Percentiles rank a stretch among this genome's conserved stretches.
These are phyloP conservation scores for Dendrocopos noguchii DNA, from an alignment of 2,113 vertebrate genomes.

Conservation along the genomic window DNA sequence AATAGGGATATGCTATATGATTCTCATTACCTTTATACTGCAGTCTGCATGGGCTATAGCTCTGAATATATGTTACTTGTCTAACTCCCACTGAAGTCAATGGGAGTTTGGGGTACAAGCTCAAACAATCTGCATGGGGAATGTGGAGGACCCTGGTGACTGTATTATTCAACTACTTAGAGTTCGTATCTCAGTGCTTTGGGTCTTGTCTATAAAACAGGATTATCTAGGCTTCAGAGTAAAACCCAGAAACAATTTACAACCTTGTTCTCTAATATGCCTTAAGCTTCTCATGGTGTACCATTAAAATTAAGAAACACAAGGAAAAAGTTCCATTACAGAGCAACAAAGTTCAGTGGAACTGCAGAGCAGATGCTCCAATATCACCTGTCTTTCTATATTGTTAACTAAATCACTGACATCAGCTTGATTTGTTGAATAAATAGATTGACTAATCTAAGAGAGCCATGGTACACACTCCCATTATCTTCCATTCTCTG, in stretches of 20 bases:
- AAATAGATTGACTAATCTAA: constrained; percentile 67
- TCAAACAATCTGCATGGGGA: neutral
- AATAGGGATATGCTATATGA: neutral
- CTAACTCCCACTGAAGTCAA: neutral
- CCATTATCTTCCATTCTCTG: constrained; percentile 33
- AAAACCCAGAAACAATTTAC: neutral
- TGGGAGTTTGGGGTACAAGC: neutral
- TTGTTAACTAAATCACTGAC: constrained; percentile 36
- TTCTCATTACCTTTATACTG: neutral
- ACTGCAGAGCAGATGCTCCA: constrained; percentile 14
- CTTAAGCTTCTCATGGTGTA: neutral
- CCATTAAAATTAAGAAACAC: constrained; percentile 5
- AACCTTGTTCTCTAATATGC: neutral
- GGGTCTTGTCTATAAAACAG: neutral
- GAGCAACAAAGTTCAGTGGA: constrained; percentile 21
- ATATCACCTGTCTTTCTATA: constrained; percentile 18
- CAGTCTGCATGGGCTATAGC: neutral
- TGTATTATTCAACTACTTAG: neutral
- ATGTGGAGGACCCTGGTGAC: neutral
- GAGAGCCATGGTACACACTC: neutral
- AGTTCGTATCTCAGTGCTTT: neutral
- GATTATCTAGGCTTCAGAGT: neutral
- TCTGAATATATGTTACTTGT: neutral
- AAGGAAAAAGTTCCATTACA: neutral
- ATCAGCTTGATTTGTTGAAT: constrained; percentile 52